Percentiles rank a stretch among this genome's conserved stretches.
phyloP scores from a whole-genome alignment of 2,797 vertebrate genomes.

The Parambassis ranga region DNA sequence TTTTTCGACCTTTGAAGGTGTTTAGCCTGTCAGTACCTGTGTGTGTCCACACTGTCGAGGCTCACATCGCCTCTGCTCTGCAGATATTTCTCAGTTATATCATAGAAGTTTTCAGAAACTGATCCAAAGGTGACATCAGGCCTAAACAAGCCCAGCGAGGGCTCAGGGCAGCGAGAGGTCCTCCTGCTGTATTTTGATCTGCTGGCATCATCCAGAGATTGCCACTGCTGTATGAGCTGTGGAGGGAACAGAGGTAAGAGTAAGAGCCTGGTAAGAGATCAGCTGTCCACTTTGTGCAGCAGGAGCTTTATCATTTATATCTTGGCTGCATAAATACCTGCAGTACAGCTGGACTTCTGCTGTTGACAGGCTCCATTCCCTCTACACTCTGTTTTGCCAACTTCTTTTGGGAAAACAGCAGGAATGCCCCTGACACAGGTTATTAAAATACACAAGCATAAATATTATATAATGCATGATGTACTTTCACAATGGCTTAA shows the following conservation, averaged over 20 bases:
- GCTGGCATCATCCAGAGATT: constrained; percentile 77
- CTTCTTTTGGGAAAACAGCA: constrained; percentile 89
- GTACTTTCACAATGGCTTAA: no score
- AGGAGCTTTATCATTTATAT: background rate
- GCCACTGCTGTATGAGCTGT: constrained; percentile 88
- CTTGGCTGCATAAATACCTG: constrained; percentile 74
- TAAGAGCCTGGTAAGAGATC: background rate
- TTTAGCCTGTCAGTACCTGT: constrained; percentile 77
- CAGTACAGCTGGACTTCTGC: constrained; percentile 72
- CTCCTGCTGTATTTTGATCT: constrained; percentile 84
- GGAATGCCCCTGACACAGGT: constrained; percentile 80
- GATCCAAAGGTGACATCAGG: constrained; percentile 92
- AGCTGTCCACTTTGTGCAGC: background rate
- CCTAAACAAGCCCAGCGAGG: constrained; percentile 82
- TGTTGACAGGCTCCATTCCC: constrained; percentile 5
- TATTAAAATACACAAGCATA: background rate
- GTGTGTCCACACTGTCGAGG: constrained; percentile 59
- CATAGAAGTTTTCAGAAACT: constrained; percentile 91
- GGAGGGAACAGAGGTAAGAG: background rate
- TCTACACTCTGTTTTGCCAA: constrained; percentile 65
- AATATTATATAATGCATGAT: no score
- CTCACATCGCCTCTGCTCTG: constrained; percentile 24
- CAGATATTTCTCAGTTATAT: constrained; percentile 81
- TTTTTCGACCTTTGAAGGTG: background rate
- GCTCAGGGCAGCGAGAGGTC: constrained; percentile 86